Percentiles rank a stretch among this genome's conserved stretches.
Evolutionary conservation across 2,113 vertebrate species (phyloP).

Genomic region (Neolamprologus modestus): DNA sequence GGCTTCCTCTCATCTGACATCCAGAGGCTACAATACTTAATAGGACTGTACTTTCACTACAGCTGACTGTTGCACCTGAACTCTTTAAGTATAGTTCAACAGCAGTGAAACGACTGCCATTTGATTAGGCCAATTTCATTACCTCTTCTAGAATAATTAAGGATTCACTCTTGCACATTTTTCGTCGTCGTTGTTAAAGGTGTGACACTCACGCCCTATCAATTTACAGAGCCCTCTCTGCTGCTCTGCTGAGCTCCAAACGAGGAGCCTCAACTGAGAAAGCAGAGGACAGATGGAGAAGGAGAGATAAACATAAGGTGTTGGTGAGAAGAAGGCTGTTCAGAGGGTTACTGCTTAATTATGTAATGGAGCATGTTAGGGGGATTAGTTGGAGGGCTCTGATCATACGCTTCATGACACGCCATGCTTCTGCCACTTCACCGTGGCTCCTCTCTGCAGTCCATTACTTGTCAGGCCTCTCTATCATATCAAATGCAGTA

Average conservation of each 20-base stretch:
- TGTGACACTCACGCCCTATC: neutral
- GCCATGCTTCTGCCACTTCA: neutral
- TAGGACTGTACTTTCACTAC: neutral
- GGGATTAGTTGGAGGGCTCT: slow-evolving; percentile 35
- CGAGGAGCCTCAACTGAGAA: neutral
- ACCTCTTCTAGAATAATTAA: slow-evolving; percentile 4
- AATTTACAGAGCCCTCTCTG: neutral
- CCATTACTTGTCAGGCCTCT: neutral
- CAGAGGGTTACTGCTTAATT: slow-evolving; percentile 31
- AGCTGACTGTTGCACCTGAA: neutral
- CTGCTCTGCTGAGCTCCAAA: slow-evolving; percentile 1
- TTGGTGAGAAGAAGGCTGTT: slow-evolving; percentile 6
- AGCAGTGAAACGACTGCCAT: neutral
- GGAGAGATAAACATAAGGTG: slow-evolving; percentile 31
- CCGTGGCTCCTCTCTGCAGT: neutral
- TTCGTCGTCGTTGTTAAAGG: neutral
- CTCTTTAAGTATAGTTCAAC: neutral
- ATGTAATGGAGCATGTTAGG: slow-evolving; percentile 52
- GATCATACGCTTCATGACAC: slow-evolving; percentile 23
- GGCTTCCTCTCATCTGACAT: neutral
- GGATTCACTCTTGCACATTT: neutral
- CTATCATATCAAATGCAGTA: neutral
- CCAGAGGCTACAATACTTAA: neutral
- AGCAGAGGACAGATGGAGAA: slow-evolving; percentile 29
- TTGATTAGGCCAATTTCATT: slow-evolving; percentile 15